These are phyloP conservation scores for Spinus pinus DNA, from an alignment of 2,797 vertebrate species.

Conservation along the genomic window DNA sequence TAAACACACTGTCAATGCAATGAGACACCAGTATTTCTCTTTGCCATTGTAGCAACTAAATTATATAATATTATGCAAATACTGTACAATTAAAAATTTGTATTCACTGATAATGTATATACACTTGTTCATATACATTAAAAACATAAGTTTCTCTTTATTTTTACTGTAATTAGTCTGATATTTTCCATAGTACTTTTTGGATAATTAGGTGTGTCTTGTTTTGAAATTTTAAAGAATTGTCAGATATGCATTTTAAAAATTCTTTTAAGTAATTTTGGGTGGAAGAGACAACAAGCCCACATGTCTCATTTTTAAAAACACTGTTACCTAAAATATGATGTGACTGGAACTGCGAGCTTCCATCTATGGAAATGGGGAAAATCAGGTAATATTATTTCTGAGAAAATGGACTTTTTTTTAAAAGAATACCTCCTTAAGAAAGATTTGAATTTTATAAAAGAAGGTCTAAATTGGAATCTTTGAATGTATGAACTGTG, in stretches of 20 bases:
- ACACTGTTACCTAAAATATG: background rate
- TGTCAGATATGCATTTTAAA: background rate
- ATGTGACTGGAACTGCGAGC: background rate
- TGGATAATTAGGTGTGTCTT: background rate
- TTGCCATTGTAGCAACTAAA: background rate
- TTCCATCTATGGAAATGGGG: background rate
- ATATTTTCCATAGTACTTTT: background rate
- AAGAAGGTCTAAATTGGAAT: background rate
- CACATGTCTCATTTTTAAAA: background rate
- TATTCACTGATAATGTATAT: background rate
- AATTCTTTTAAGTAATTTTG: background rate
- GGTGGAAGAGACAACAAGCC: background rate
- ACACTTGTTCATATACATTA: background rate
- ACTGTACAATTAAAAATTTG: slow-evolving; percentile 15
- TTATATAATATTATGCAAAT: slow-evolving; percentile 8
- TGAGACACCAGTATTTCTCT: background rate
- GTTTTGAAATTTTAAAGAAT: background rate
- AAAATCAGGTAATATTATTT: background rate
- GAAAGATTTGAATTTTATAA: background rate
- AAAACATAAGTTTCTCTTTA: background rate
- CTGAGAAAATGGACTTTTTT: background rate
- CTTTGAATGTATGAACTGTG: background rate
- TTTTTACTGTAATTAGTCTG: background rate
- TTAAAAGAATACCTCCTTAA: background rate
- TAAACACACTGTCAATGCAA: background rate